Percentiles rank a stretch among this genome's conserved stretches.
Conservation (phyloP, 2,797 vertebrate species). For the Miichthys miiuy region DNA sequence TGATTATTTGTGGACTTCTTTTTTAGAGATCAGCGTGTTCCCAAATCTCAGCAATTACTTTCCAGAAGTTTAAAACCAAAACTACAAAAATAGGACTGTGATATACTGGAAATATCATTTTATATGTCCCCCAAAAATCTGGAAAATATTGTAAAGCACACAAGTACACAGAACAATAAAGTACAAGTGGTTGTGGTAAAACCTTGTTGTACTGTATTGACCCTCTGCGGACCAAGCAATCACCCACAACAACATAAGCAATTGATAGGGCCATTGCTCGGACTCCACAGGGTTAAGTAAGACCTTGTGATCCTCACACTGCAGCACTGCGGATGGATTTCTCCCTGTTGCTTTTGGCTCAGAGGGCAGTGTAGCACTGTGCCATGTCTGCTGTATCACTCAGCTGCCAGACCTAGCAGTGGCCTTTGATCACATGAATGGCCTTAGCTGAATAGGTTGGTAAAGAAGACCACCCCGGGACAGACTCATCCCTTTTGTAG, state of each 20-base stretch:
- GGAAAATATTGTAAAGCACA: background rate
- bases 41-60: background rate
- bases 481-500: conserved; percentile 29
- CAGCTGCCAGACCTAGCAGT: conserved; percentile 22
- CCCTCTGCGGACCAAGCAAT: too few relatives aligned
- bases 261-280: too few relatives aligned
- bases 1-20: background rate
- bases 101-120: background rate
- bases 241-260: too few relatives aligned
- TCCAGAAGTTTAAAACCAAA: background rate
- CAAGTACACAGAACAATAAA: background rate
- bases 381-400: conserved; percentile 30
- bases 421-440: conserved; percentile 49
- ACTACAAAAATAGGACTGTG: background rate
- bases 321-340: conserved; percentile 28
- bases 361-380: conserved; percentile 27
- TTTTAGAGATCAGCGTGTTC: background rate
- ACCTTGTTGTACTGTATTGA: too few relatives aligned
- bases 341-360: conserved; percentile 50
- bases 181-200: too few relatives aligned
- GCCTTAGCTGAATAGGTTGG: conserved; percentile 36
- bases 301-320: conserved; percentile 15
- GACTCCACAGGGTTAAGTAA: background rate
- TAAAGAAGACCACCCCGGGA: conserved; percentile 46
- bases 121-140: background rate